These are phyloP conservation scores for Caenorhabditis sulstoni DNA, from an alignment of 2,888 invertebrate species.

Conservation along the genomic window DNA sequence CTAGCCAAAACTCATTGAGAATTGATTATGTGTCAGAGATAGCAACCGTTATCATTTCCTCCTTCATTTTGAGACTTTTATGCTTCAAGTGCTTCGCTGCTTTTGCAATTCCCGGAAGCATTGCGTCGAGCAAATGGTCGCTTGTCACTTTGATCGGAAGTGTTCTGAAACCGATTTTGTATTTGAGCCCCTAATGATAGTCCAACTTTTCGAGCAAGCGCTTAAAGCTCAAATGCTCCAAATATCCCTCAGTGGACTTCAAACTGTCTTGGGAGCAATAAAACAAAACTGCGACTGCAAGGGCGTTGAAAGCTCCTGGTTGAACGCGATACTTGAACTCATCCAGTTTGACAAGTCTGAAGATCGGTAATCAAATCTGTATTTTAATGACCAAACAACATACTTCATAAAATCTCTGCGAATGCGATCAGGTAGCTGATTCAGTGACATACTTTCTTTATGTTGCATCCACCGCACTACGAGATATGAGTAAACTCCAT, in stretches of 20 bases:
- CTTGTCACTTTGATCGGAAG: slow-evolving; percentile 46
- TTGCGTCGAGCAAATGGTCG: neutral
- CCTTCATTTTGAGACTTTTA: too few relatives aligned
- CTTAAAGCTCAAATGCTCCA: slow-evolving; percentile 44
- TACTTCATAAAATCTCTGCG: slow-evolving; percentile 23
- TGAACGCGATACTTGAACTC: slow-evolving; percentile 37
- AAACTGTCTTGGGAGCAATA: slow-evolving; percentile 1
- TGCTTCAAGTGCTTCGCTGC: slow-evolving; percentile 25
- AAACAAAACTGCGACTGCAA: slow-evolving; percentile 36
- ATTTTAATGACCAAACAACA: too few relatives aligned
- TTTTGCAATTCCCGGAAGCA: slow-evolving; percentile 15
- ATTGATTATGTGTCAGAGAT: slow-evolving; percentile 12
- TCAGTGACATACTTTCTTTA: slow-evolving; percentile 42
- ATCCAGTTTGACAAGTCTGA: slow-evolving; percentile 26
- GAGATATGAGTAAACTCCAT: slow-evolving; percentile 39
- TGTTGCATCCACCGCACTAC: slow-evolving; percentile 61
- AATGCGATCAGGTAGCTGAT: slow-evolving; percentile 5
- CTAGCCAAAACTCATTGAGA: too few relatives aligned
- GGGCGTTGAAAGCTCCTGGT: slow-evolving; percentile 58
- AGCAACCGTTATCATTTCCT: slow-evolving; percentile 2
- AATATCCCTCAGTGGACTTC: slow-evolving; percentile 31
- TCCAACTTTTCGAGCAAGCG: slow-evolving; percentile 44
- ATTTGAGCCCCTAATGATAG: too few relatives aligned
- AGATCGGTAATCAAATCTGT: slow-evolving; percentile 3
- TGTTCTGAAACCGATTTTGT: slow-evolving; percentile 24